Evolutionary conservation across 2,113 vertebrate genomes (phyloP).

Genomic region (Chloebia gouldiae): DNA sequence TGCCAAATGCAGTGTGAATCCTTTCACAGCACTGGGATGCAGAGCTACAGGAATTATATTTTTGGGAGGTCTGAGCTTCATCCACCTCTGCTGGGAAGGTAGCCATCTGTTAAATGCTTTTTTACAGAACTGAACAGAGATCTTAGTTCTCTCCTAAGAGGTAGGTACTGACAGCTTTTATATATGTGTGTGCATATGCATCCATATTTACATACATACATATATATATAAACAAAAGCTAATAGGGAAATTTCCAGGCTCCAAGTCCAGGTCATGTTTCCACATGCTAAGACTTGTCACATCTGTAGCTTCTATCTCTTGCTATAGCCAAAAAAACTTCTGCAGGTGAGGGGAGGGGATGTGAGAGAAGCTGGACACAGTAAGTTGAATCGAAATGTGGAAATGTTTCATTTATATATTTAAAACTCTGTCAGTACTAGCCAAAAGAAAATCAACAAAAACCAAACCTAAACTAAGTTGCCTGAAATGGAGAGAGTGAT

Average conservation of each 20-base stretch:
- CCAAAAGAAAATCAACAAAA: neutral
- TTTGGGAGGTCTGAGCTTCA: neutral
- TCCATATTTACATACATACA: too few relatives aligned
- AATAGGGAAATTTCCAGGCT: neutral
- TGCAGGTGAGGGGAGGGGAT: fast-evolving
- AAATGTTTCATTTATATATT: neutral
- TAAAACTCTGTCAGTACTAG: neutral
- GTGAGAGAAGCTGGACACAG: neutral
- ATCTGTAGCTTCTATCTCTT: neutral
- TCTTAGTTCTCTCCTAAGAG: neutral
- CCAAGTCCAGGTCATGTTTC: neutral
- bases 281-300: neutral
- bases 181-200: fast-evolving
- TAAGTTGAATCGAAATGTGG: neutral
- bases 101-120: neutral
- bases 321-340: neutral
- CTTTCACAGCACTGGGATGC: neutral
- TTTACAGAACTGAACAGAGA: neutral
- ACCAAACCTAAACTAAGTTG: neutral
- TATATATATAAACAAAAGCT: neutral
- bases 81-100: neutral
- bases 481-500: neutral
- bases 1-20: neutral
- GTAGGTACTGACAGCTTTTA: neutral
- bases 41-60: neutral